A percentile compares a stretch with the other conserved stretches of the same genome.
Evolutionary conservation across 1,140 invertebrate species (phyloP).

Genomic region (Nilaparvata lugens): DNA sequence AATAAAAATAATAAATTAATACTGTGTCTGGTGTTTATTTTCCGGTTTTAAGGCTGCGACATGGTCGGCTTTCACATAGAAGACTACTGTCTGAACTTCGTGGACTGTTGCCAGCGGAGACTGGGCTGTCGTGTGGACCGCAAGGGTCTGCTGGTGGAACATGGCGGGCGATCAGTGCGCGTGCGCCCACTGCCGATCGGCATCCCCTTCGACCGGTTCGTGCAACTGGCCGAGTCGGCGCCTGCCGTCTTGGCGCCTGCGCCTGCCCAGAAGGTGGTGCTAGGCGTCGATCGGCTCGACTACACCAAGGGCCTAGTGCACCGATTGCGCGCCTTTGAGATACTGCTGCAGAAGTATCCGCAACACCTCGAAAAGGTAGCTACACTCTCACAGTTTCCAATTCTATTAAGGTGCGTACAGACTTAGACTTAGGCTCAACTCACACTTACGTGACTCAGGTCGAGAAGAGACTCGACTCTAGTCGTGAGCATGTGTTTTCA

Average conservation of each 20-base stretch:
- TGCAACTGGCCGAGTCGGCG: constrained; percentile 66
- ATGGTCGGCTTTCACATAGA: constrained; percentile 88
- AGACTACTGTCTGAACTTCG: constrained; percentile 85
- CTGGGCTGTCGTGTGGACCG: constrained; percentile 80
- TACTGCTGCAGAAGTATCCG: constrained; percentile 73
- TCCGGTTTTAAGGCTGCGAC: constrained; percentile 65
- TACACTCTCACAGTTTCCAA: too few species aligned
- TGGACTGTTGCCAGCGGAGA: constrained; percentile 81
- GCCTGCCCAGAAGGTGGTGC: constrained; percentile 67
- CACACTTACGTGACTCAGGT: too few species aligned
- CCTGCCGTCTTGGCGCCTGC: constrained; percentile 49
- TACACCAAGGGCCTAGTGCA: constrained; percentile 87
- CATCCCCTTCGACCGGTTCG: constrained; percentile 78
- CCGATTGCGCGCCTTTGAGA: constrained; percentile 73
- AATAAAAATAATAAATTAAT: background rate
- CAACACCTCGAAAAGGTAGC: constrained; percentile 72
- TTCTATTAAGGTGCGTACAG: too few species aligned
- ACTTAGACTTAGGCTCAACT: too few species aligned
- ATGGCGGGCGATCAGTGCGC: constrained; percentile 73
- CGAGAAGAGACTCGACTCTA: too few species aligned
- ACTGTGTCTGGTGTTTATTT: constrained; percentile 17
- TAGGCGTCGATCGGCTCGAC: constrained; percentile 81
- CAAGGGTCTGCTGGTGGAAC: constrained; percentile 76
- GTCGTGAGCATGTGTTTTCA: too few species aligned
- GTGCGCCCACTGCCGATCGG: constrained; percentile 76